phyloP scores from a whole-genome alignment of 2,888 invertebrate genomes.

The Cerceris ruficornis region DNA sequence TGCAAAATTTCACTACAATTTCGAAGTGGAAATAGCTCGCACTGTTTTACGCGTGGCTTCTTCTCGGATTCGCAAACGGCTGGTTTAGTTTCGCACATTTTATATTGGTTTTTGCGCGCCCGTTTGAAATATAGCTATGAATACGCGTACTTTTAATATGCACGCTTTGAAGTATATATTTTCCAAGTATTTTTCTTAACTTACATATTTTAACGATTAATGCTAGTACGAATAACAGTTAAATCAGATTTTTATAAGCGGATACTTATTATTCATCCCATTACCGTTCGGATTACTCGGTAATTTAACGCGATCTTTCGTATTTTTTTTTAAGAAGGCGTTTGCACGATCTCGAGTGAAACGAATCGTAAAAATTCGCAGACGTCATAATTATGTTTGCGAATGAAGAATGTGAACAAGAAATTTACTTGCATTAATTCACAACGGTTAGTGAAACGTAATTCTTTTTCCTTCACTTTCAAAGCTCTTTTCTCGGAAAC shows the following conservation, averaged over 20 bases:
- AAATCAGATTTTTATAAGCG: conserved; percentile 38
- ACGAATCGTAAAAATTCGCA: not conserved
- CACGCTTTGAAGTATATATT: too few species aligned
- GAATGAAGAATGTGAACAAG: not conserved
- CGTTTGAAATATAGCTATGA: too few species aligned
- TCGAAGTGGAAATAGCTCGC: not conserved
- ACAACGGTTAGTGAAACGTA: conserved; percentile 9
- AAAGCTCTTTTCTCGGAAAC: too few species aligned
- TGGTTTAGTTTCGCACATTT: too few species aligned
- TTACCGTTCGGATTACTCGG: conserved; percentile 56
- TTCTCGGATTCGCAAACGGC: too few species aligned
- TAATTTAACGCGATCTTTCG: conserved; percentile 54
- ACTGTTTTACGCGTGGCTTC: too few species aligned
- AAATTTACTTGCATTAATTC: conserved; percentile 17
- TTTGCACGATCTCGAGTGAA: conserved; percentile 28
- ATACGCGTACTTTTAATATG: too few species aligned
- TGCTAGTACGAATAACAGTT: not conserved
- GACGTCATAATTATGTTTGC: not conserved
- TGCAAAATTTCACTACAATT: conserved; percentile 2
- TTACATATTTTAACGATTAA: too few species aligned
- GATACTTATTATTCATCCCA: conserved; percentile 35
- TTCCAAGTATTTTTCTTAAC: too few species aligned
- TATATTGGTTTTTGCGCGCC: too few species aligned
- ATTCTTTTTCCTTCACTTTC: too few species aligned
- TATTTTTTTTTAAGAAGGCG: conserved; percentile 43